These are phyloP conservation scores for Rhodinocichla rosea DNA, from an alignment of 2,113 vertebrate species.

Conservation along the genomic window DNA sequence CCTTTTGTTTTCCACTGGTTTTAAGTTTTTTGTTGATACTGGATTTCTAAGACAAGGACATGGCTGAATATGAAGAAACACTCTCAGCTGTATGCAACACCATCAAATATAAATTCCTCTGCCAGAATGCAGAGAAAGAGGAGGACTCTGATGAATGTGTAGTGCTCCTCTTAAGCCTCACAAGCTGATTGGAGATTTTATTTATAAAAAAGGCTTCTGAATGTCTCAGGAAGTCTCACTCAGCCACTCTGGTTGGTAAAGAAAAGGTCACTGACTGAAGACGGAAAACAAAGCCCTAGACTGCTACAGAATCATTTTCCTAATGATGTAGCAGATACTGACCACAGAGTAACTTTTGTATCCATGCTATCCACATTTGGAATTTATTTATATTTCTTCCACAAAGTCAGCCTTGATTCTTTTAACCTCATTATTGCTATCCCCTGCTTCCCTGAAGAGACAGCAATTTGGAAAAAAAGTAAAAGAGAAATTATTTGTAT, in stretches of 20 bases:
- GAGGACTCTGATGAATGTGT: not conserved
- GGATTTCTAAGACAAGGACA: not conserved
- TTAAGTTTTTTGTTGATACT: not conserved
- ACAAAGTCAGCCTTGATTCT: not conserved
- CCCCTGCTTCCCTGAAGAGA: not conserved
- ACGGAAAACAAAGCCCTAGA: not conserved
- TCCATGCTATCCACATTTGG: not conserved
- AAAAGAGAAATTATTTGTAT: not conserved
- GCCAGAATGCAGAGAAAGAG: not conserved
- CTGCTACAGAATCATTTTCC: not conserved
- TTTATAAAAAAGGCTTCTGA: not conserved
- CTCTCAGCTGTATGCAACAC: not conserved
- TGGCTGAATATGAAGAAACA: not conserved
- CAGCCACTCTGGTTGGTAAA: not conserved
- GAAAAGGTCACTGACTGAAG: not conserved
- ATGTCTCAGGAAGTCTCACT: not conserved
- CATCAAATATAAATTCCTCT: not conserved
- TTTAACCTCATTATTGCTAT: constrained; percentile 2
- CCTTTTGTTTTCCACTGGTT: not conserved
- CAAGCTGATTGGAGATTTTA: not conserved
- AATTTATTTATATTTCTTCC: not conserved
- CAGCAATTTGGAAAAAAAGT: not conserved
- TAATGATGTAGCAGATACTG: not conserved
- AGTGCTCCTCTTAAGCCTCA: not conserved
- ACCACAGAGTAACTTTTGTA: not conserved